These are phyloP conservation scores for Drosophila repleta DNA, from an alignment of 1,140 invertebrate species.

Conservation along the genomic window DNA sequence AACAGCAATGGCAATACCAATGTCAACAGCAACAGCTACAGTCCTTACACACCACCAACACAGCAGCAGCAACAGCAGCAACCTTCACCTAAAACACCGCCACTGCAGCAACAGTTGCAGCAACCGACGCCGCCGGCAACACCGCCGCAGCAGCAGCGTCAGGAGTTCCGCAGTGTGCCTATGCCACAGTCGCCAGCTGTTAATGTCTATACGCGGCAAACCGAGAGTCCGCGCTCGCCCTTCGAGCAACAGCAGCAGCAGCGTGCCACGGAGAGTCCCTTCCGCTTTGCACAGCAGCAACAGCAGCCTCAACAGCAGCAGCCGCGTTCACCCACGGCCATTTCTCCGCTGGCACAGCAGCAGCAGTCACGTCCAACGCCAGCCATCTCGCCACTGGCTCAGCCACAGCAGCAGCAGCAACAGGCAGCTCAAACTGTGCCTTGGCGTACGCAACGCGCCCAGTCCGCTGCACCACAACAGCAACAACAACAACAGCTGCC, in stretches of 20 bases:
- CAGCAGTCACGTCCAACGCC: constrained; percentile 31
- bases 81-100: constrained; percentile 31
- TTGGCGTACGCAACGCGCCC: constrained; percentile 73
- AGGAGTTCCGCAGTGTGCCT: constrained; percentile 74
- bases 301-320: constrained; percentile 56
- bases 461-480: constrained; percentile 40
- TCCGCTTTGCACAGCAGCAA: constrained; percentile 68
- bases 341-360: constrained; percentile 57
- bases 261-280: constrained; percentile 68
- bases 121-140: constrained; percentile 49
- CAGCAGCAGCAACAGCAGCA: constrained; percentile 43
- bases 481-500: constrained; percentile 43
- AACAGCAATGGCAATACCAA: constrained; percentile 14
- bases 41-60: constrained; percentile 25
- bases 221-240: constrained; percentile 68
- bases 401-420: constrained; percentile 42
- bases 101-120: constrained; percentile 38
- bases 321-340: constrained; percentile 24
- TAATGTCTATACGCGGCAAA: constrained; percentile 74
- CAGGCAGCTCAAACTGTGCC: constrained; percentile 61
- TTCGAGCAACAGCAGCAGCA: constrained; percentile 50
- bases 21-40: constrained; percentile 37
- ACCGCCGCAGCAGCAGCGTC: constrained; percentile 46
- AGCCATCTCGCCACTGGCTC: constrained; percentile 50
- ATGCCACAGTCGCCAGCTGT: constrained; percentile 71